Percentiles rank a stretch among this genome's conserved stretches.
These are phyloP conservation scores for Lepidochitona cinerea DNA, from an alignment of 2,888 invertebrate species.

Conservation along the genomic window DNA sequence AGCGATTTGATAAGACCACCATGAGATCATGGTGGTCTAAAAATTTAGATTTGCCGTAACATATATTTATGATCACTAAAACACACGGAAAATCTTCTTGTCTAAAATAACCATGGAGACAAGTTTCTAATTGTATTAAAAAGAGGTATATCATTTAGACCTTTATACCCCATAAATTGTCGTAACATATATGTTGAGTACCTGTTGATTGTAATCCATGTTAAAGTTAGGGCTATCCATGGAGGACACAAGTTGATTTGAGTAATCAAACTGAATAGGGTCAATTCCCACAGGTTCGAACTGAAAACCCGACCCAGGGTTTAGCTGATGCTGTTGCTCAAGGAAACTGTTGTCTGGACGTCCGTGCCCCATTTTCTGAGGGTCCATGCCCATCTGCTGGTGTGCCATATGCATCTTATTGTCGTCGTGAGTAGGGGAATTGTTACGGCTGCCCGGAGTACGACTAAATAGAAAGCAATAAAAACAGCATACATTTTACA, in stretches of 20 bases:
- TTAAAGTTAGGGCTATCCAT: constrained; percentile 71
- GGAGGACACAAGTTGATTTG: constrained; percentile 65
- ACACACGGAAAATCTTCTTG: too few relatives aligned
- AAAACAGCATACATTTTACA: too few relatives aligned
- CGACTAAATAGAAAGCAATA: constrained; percentile 3
- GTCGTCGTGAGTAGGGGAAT: constrained; percentile 91
- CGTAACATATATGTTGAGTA: too few relatives aligned
- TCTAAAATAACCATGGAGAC: too few relatives aligned
- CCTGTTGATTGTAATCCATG: constrained; percentile 68
- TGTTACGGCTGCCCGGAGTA: constrained; percentile 83
- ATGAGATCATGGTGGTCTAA: too few relatives aligned
- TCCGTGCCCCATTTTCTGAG: constrained; percentile 29
- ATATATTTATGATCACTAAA: too few relatives aligned
- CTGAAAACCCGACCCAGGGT: constrained; percentile 53
- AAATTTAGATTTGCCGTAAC: too few relatives aligned
- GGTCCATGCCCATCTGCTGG: constrained; percentile 33
- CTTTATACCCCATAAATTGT: too few relatives aligned
- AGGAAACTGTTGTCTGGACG: constrained; percentile 49
- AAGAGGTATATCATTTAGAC: too few relatives aligned
- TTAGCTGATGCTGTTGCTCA: constrained; percentile 42
- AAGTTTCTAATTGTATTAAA: too few relatives aligned
- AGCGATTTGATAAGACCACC: too few relatives aligned
- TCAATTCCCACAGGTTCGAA: constrained; percentile 70
- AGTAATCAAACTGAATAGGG: constrained; percentile 67
- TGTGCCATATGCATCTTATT: constrained; percentile 56